A percentile compares a stretch with the other conserved stretches of the same genome.
Conservation (phyloP, 2,888 invertebrate species). For the Tethea ocularis region DNA sequence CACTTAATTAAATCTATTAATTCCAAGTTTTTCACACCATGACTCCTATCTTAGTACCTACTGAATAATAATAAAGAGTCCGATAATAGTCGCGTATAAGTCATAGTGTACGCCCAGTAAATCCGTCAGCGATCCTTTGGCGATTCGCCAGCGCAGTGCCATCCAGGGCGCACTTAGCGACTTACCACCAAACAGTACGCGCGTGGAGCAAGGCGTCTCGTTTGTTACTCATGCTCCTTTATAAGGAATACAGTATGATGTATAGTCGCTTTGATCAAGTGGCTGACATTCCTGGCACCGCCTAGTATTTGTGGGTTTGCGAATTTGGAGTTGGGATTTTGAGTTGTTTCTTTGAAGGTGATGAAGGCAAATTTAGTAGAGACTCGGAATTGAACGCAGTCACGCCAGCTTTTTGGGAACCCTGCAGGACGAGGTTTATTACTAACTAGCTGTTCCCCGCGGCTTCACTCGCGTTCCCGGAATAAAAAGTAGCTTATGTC, state of each 20-base stretch:
- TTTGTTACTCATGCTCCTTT: neutral
- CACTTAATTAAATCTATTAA: no score
- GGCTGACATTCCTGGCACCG: neutral
- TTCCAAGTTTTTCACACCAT: no score
- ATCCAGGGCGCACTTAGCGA: constrained; percentile 38
- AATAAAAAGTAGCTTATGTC: no score
- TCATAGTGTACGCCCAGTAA: constrained; percentile 52
- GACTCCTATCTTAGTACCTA: neutral
- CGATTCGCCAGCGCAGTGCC: constrained; percentile 51
- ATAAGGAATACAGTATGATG: constrained; percentile 2
- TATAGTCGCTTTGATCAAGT: neutral
- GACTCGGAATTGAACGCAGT: no score
- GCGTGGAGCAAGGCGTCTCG: neutral
- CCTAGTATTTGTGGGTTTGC: neutral
- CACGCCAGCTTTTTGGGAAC: no score
- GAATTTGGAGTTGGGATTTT: neutral
- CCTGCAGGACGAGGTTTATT: no score
- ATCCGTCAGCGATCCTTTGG: constrained; percentile 58
- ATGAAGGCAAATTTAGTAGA: no score
- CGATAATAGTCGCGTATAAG: constrained; percentile 46
- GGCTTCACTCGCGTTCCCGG: no score
- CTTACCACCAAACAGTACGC: constrained; percentile 16
- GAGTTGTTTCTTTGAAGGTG: no score
- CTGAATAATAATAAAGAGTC: constrained; percentile 18
- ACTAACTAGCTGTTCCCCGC: no score